Conservation (phyloP, 1,140 invertebrate genomes). For the Palaemon carinicauda region DNA sequence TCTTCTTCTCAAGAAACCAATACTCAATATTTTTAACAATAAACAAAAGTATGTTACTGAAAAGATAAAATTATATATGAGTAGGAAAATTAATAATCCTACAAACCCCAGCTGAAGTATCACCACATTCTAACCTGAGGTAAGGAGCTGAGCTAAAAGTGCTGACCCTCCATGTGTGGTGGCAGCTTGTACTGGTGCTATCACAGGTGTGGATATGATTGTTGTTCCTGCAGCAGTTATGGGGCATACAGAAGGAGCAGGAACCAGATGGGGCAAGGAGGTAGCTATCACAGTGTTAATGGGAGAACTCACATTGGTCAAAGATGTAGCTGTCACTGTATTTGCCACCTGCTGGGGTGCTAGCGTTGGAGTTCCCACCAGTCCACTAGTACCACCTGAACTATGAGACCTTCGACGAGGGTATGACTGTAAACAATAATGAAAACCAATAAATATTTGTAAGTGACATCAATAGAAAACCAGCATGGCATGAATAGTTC, state of each 20-base stretch:
- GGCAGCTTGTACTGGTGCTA: constrained; percentile 15
- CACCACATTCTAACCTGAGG: constrained; percentile 15
- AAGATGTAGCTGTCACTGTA: background rate
- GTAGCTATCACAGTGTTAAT: background rate
- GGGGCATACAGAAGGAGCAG: background rate
- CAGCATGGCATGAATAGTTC: too few relatives aligned
- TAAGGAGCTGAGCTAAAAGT: constrained; percentile 49
- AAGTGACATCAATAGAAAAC: background rate
- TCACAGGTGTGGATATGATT: background rate
- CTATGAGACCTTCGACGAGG: constrained; percentile 38
- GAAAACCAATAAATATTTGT: background rate
- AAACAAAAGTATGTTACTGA: too few relatives aligned
- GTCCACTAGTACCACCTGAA: constrained; percentile 22
- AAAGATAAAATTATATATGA: background rate
- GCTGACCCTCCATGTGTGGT: constrained; percentile 10
- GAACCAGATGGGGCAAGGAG: constrained; percentile 1
- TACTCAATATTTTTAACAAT: too few relatives aligned
- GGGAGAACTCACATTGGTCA: background rate
- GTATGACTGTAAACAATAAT: background rate
- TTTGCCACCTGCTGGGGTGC: constrained; percentile 32
- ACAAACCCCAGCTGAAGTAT: background rate
- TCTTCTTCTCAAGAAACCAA: too few relatives aligned
- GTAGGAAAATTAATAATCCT: background rate
- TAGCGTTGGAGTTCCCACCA: constrained; percentile 3
- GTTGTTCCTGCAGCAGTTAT: background rate